Evolutionary conservation across 2,888 invertebrate genomes (phyloP).

Genomic region (Dryocosmus kuriphilus): DNA sequence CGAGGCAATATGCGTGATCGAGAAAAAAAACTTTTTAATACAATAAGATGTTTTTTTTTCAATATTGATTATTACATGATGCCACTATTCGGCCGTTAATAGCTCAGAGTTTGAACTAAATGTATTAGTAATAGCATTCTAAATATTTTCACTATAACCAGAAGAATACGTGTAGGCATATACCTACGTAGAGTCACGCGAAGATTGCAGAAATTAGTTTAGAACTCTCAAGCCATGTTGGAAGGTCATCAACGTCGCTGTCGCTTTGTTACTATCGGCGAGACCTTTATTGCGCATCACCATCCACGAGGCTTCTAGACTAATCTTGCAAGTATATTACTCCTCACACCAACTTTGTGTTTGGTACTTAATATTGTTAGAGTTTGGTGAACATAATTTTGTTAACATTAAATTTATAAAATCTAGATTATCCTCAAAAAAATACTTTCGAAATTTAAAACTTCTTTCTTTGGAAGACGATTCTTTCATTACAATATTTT

Average conservation of each 20-base stretch:
- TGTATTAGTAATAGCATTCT: background rate
- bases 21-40: no score
- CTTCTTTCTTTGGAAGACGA: no score
- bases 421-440: background rate
- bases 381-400: background rate
- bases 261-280: background rate
- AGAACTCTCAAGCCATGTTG: slow-evolving; percentile 10
- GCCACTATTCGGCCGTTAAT: background rate
- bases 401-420: background rate
- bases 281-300: background rate
- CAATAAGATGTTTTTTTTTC: no score
- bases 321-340: background rate
- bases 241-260: slow-evolving; percentile 22
- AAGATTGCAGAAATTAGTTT: slow-evolving; percentile 35
- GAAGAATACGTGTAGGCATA: background rate
- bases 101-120: background rate
- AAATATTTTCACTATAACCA: slow-evolving; percentile 11
- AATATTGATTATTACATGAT: no score
- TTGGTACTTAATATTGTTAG: background rate
- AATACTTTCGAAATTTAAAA: no score
- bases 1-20: no score
- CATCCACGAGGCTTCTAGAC: slow-evolving; percentile 3
- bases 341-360: background rate
- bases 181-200: background rate
- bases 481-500: no score